Base-by-base conservation (phyloP, 2,113 vertebrate genomes). In the Butastur rufipennis region DNA sequence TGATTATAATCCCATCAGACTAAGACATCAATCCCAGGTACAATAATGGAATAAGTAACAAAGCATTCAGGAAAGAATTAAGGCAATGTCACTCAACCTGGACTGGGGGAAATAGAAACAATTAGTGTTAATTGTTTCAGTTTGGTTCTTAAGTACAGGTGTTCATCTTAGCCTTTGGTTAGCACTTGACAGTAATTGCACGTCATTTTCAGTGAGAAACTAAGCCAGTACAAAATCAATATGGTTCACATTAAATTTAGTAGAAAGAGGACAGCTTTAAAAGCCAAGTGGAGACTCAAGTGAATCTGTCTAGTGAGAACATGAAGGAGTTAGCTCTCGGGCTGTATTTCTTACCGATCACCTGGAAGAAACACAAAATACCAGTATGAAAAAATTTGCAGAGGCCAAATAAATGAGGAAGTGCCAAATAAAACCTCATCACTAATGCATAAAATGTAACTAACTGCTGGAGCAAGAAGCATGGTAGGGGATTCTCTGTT, bases 21-120 rank as follows among this genome's bases (percentile, higher is more conserved):
- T 91, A 90, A 93, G 66, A 65, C 90, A 88, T 94, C 95, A 93
- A 70, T 96, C 85, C 91, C 78, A 94, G 84, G 66, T 91, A 66
- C 87, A 93, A 90, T 96, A 90, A 96, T 93, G 92, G 85, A 96
- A 93, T 93, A 96, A 95, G 78, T 90, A 96, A 80, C 81, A 62
- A 81, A 91, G 90, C 1, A 0, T 91, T 95, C 65, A 87, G 95
- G 71, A 73, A 73, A 80, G 90, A 91, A 90, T 91, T 94, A 94
- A 81, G 66, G 62, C 65, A 66, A 3, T 91, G 87, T 93, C 81
- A 58, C 81, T 97, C 73, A 92, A 7, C 74, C 21, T 61, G 62
- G 87, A 56, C 56, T 63, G 48, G 10, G 62, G 45, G 78, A 85
- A 93, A 70, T 62, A 88, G 91, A 84, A 97, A 63, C 78, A 65